Evolutionary conservation across 2,113 vertebrate genomes (phyloP).

Genomic region (Hypomesus transpacificus): DNA sequence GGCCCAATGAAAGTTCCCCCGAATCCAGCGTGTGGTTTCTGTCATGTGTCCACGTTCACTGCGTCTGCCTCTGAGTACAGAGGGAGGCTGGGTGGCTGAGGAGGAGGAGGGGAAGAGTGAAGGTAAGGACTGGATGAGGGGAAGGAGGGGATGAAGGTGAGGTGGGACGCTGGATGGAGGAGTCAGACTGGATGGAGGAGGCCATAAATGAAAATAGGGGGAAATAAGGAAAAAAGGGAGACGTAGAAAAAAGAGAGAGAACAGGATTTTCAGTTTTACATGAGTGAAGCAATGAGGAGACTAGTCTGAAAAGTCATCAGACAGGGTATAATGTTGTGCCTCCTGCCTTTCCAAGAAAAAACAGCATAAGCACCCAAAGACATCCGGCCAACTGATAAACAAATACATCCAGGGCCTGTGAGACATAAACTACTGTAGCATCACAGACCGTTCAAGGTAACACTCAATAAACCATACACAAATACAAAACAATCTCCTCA

Average conservation of each 20-base stretch:
- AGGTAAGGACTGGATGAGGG: neutral
- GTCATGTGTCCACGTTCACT: constrained; percentile 27
- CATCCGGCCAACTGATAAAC: no score
- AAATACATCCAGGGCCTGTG: no score
- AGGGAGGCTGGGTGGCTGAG: no score
- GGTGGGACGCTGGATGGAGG: neutral
- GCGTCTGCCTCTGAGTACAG: neutral
- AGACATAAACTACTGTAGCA: no score
- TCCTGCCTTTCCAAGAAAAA: neutral
- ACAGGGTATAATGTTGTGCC: neutral
- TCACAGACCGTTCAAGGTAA: no score
- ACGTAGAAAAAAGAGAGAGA: neutral
- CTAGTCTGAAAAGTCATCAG: neutral
- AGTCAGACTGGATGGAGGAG: neutral
- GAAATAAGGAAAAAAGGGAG: neutral
- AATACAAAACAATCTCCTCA: no score
- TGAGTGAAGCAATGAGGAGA: neutral
- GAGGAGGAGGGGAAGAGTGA: neutral
- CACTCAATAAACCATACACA: no score
- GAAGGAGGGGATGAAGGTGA: neutral
- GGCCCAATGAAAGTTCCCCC: constrained; percentile 69
- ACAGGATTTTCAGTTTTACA: neutral
- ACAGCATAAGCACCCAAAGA: no score
- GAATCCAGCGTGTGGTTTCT: constrained; percentile 46
- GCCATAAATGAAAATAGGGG: neutral